These are phyloP conservation scores for human DNA, from an alignment of 2,113 vertebrate species.

Conservation along the genomic window GRCh38 chr18:56160501-56161000, in stretches of 20 bases:
- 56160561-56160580: constrained; percentile 50
- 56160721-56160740: constrained; percentile 46
- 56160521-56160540: not conserved
- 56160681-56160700: constrained; percentile 58
- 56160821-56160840: not conserved
- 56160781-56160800: not conserved
- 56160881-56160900: not conserved
- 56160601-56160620: constrained; percentile 26
- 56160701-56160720: constrained; percentile 56
- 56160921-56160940: not conserved
- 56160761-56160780: not conserved
- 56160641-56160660: constrained; percentile 65
- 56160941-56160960: not conserved
- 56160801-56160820: not conserved
- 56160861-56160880: not conserved
- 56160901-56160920: not conserved
- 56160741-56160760: constrained; percentile 21
- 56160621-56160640: constrained; percentile 48
- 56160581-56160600: constrained; percentile 21
- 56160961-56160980: not conserved
- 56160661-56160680: constrained; percentile 66
- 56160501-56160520: constrained; percentile 1
- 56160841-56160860: not conserved
- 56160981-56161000: not conserved
- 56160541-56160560: constrained; percentile 39